Evolutionary conservation across 1,140 invertebrate genomes (phyloP).

Genomic region (Reticulitermes speratus): DNA sequence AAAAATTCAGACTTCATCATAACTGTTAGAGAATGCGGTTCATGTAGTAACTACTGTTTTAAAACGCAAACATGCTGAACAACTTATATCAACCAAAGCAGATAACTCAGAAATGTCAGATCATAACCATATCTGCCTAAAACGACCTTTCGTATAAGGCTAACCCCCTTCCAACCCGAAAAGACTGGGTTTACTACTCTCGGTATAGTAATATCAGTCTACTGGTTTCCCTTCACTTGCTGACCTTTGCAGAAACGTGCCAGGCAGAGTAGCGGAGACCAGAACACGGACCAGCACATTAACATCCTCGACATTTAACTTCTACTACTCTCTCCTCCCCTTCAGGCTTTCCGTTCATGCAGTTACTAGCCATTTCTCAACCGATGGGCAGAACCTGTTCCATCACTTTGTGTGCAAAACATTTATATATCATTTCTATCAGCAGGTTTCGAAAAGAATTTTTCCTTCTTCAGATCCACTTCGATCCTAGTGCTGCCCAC

Average conservation of each 20-base stretch:
- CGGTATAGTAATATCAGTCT: not conserved
- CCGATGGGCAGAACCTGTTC: not conserved
- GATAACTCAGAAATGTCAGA: not conserved
- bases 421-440: too few relatives aligned
- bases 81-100: not conserved
- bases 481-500: not conserved
- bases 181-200: not conserved
- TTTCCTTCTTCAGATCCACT: not conserved
- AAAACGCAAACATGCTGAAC: too few relatives aligned
- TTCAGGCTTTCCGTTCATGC: not conserved
- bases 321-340: not conserved
- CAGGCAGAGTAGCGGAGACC: not conserved
- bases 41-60: too few relatives aligned
- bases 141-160: not conserved
- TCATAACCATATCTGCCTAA: not conserved
- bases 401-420: not conserved
- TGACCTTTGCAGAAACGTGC: not conserved
- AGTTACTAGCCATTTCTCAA: not conserved
- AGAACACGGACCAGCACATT: not conserved
- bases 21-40: too few relatives aligned
- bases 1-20: too few relatives aligned
- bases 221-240: not conserved
- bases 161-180: not conserved
- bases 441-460: not conserved
- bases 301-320: not conserved